Evolutionary conservation across 2,113 vertebrate species (phyloP).

Genomic region (Grammomys dolichurus): DNA sequence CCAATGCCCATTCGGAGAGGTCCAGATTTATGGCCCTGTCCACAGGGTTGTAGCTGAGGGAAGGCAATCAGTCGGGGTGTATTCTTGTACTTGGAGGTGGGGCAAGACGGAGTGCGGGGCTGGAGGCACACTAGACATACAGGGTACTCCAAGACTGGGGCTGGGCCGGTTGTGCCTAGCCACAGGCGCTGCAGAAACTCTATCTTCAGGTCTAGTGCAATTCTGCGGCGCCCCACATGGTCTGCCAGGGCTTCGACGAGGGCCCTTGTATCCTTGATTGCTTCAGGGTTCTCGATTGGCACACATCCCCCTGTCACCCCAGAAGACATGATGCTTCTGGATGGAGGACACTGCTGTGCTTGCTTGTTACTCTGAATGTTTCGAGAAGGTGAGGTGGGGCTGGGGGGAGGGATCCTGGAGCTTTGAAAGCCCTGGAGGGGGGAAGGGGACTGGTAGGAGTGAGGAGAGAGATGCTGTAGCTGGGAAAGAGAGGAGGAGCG

Average conservation of each 20-base stretch:
- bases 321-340: background rate
- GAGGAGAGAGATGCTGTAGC: background rate
- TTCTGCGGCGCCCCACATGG: slow-evolving; percentile 67
- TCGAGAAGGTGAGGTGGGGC: background rate
- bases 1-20: slow-evolving; percentile 69
- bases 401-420: background rate
- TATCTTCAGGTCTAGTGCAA: slow-evolving; percentile 69
- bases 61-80: slow-evolving; percentile 74
- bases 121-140: slow-evolving; percentile 76
- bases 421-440: background rate
- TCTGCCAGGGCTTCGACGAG: slow-evolving; percentile 67
- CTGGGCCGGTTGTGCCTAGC: slow-evolving; percentile 50
- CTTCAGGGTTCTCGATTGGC: slow-evolving; percentile 65
- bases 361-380: background rate
- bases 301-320: background rate
- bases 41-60: slow-evolving; percentile 71
- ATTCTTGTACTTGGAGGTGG: slow-evolving; percentile 57
- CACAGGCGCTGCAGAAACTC: slow-evolving; percentile 72
- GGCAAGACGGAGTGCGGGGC: slow-evolving; percentile 68
- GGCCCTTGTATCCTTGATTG: slow-evolving; percentile 68
- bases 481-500: slow-evolving; percentile 1
- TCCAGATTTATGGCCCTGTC: slow-evolving; percentile 38
- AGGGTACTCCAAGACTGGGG: slow-evolving; percentile 75
- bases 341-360: slow-evolving; percentile 52
- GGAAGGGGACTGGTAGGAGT: background rate